Percentiles rank a stretch among this genome's conserved stretches.
Evolutionary conservation across 2,888 invertebrate genomes (phyloP).

Genomic region (Drosophila neutralis): DNA sequence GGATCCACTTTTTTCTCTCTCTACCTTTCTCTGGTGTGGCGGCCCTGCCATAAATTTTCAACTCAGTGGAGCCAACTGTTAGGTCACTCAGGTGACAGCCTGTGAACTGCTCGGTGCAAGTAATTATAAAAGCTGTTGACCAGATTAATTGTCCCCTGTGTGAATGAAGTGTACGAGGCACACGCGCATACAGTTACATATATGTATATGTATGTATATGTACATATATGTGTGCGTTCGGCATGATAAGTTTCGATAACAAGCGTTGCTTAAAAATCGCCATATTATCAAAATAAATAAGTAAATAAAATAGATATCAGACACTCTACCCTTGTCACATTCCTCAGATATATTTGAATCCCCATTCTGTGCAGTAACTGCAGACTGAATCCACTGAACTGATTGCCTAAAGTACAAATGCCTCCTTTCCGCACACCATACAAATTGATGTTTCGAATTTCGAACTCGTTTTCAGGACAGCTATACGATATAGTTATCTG

Average conservation of each 20-base stretch:
- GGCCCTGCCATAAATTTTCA: constrained; percentile 69
- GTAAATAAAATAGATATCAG: not conserved
- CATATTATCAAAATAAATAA: not conserved
- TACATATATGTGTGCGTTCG: not conserved
- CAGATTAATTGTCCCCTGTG: constrained; percentile 66
- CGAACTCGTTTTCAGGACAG: not conserved
- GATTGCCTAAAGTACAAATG: not conserved
- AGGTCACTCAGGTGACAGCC: constrained; percentile 19
- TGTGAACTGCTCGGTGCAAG: constrained; percentile 41
- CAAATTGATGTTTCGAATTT: not conserved
- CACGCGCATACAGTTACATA: constrained; percentile 6
- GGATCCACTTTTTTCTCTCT: not conserved
- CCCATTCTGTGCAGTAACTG: not conserved
- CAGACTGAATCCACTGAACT: not conserved
- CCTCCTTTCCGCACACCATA: not conserved
- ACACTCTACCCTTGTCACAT: not conserved
- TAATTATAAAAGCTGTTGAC: constrained; percentile 73
- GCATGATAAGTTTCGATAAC: not conserved
- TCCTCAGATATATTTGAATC: not conserved
- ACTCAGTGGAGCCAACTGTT: constrained; percentile 67
- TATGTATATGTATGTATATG: not conserved
- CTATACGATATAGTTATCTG: not conserved
- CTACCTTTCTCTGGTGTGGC: constrained; percentile 10
- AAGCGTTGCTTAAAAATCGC: not conserved
- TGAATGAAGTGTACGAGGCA: constrained; percentile 5